Conservation (phyloP, 2,888 invertebrate genomes). For the Limnephilus lunatus region DNA sequence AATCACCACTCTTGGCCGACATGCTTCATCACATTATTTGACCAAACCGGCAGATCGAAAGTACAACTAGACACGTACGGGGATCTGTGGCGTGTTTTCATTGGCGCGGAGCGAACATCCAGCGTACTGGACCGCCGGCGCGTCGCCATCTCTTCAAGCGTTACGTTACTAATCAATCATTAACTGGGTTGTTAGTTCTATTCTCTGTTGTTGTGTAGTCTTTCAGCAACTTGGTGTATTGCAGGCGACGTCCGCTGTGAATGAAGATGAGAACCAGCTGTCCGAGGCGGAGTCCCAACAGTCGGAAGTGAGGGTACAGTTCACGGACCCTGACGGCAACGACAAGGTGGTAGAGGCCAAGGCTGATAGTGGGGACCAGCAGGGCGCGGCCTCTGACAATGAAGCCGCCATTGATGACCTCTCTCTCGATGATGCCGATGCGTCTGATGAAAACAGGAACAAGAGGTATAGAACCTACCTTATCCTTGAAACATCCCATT, state of each 20-base stretch:
- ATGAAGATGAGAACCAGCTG: slow-evolving; percentile 75
- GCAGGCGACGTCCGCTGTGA: slow-evolving; percentile 71
- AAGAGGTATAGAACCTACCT: slow-evolving; percentile 77
- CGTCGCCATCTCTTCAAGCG: slow-evolving; percentile 56
- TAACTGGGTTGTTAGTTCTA: slow-evolving; percentile 36
- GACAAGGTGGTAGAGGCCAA: slow-evolving; percentile 67
- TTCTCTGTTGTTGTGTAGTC: slow-evolving; percentile 39
- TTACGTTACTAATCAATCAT: slow-evolving; percentile 56
- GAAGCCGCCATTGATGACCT: slow-evolving; percentile 83
- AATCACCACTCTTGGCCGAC: slow-evolving; percentile 42
- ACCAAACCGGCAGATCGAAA: slow-evolving; percentile 60
- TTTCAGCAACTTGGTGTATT: slow-evolving; percentile 53
- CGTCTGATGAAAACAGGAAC: slow-evolving; percentile 87
- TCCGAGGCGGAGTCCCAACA: slow-evolving; percentile 80
- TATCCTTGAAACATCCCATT: background rate
- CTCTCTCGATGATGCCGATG: slow-evolving; percentile 83
- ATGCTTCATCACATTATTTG: slow-evolving; percentile 33
- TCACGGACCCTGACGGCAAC: slow-evolving; percentile 72
- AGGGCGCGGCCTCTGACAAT: slow-evolving; percentile 78
- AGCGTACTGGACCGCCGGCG: slow-evolving; percentile 65
- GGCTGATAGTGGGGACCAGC: slow-evolving; percentile 71
- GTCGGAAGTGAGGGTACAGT: slow-evolving; percentile 80
- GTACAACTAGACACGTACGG: slow-evolving; percentile 63
- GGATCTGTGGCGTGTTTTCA: slow-evolving; percentile 54
- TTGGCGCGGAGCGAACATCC: slow-evolving; percentile 65